phyloP scores from a whole-genome alignment of 2,797 vertebrate species.

The Alfaro cultratus region DNA sequence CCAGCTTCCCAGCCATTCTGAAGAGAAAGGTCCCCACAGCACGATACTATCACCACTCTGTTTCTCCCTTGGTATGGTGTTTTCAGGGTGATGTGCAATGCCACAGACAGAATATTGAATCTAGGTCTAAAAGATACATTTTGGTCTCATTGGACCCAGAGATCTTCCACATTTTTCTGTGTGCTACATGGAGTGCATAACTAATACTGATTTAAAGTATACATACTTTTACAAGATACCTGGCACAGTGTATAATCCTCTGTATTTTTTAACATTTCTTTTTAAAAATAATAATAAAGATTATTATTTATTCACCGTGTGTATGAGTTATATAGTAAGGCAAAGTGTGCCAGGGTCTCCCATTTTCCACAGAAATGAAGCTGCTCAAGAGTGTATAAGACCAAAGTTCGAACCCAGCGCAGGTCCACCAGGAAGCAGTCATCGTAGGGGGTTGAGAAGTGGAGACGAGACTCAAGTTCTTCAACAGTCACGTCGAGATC shows the following conservation, averaged over 20 bases:
- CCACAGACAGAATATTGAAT: not conserved
- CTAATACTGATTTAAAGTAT: not conserved
- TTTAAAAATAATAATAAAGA: not conserved
- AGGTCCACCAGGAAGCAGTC: constrained; percentile 85
- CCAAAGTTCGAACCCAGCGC: constrained; percentile 85
- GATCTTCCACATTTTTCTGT: not conserved
- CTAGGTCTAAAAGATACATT: not conserved
- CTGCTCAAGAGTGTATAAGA: constrained; percentile 87
- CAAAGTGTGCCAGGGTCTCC: constrained; percentile 89
- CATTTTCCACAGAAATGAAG: constrained; percentile 88
- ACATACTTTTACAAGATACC: not conserved
- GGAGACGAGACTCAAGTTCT: constrained; percentile 83
- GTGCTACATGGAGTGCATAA: not conserved
- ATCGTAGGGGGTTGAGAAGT: constrained; percentile 84
- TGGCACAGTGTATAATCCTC: not conserved
- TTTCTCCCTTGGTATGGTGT: not conserved
- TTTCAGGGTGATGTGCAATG: not conserved
- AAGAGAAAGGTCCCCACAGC: not conserved
- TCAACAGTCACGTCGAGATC: constrained; percentile 77
- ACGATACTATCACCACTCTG: not conserved
- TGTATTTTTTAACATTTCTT: not conserved
- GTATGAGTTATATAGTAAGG: constrained; percentile 87
- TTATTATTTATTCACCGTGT: constrained; percentile 55
- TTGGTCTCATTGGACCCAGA: not conserved
- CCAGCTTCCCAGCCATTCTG: not conserved